phyloP scores from a whole-genome alignment of 2,797 vertebrate species.

The Philypnodon macrostomus region DNA sequence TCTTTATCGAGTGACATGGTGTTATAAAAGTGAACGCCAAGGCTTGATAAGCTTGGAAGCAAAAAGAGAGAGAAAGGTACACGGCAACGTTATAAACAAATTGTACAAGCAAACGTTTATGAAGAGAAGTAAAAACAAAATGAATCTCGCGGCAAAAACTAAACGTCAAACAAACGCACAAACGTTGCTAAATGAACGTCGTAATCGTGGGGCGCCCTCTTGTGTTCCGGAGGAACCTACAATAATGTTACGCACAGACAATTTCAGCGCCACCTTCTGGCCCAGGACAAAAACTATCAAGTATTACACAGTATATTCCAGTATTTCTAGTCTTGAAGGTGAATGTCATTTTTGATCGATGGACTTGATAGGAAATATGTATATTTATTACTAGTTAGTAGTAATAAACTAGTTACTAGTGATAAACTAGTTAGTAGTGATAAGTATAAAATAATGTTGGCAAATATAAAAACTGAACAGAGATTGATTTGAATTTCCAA shows the following conservation, averaged over 20 bases:
- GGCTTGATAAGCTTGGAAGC: neutral
- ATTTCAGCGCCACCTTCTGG: neutral
- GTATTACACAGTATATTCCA: too few relatives aligned
- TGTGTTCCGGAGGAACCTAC: conserved; percentile 32
- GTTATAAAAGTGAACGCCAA: neutral
- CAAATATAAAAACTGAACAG: too few relatives aligned
- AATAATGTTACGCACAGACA: too few relatives aligned
- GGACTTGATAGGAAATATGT: too few relatives aligned
- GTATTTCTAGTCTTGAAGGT: too few relatives aligned
- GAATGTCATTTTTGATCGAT: too few relatives aligned
- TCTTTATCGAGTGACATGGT: conserved; percentile 58
- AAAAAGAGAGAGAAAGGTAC: neutral
- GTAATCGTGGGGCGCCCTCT: conserved; percentile 3
- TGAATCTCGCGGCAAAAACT: conserved; percentile 48
- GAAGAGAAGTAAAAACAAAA: neutral
- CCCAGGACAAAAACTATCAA: neutral
- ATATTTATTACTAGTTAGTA: too few relatives aligned
- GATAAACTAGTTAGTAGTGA: too few relatives aligned
- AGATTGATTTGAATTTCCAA: too few relatives aligned
- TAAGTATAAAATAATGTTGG: too few relatives aligned
- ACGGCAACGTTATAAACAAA: neutral
- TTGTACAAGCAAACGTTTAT: neutral
- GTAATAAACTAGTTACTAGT: too few relatives aligned
- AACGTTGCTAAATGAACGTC: neutral
- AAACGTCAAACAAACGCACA: conserved; percentile 20